phyloP scores from a whole-genome alignment of 2,797 vertebrate genomes.

The Alca torda region DNA sequence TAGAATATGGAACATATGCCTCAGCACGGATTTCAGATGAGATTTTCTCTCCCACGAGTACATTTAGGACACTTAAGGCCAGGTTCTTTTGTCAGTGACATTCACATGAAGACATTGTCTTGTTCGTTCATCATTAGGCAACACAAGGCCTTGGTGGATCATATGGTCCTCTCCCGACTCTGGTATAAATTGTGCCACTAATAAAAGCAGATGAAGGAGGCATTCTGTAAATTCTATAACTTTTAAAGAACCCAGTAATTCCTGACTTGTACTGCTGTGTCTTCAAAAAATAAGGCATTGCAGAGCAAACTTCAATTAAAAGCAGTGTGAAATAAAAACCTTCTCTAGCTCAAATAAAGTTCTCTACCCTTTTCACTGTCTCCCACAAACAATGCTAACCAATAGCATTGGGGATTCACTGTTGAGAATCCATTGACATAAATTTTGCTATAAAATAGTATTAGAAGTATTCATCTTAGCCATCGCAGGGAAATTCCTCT shows the following conservation, averaged over 20 bases:
- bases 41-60: neutral
- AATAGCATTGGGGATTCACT: neutral
- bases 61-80: neutral
- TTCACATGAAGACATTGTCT: neutral
- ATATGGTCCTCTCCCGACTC: neutral
- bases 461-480: neutral
- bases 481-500: neutral
- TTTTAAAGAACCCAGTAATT: neutral
- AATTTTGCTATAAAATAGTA: neutral
- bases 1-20: neutral
- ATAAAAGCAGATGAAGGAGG: neutral
- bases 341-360: neutral
- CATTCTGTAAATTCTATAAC: neutral
- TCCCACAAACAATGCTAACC: neutral
- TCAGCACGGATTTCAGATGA: neutral
- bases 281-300: neutral
- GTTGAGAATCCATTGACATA: neutral
- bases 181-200: neutral
- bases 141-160: neutral
- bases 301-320: neutral
- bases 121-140: neutral
- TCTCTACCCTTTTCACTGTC: neutral
- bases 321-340: neutral
- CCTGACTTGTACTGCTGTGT: neutral
- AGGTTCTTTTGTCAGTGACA: neutral